phyloP scores from a whole-genome alignment of 2,797 vertebrate species.

The Neosilurus hyrtlii region DNA sequence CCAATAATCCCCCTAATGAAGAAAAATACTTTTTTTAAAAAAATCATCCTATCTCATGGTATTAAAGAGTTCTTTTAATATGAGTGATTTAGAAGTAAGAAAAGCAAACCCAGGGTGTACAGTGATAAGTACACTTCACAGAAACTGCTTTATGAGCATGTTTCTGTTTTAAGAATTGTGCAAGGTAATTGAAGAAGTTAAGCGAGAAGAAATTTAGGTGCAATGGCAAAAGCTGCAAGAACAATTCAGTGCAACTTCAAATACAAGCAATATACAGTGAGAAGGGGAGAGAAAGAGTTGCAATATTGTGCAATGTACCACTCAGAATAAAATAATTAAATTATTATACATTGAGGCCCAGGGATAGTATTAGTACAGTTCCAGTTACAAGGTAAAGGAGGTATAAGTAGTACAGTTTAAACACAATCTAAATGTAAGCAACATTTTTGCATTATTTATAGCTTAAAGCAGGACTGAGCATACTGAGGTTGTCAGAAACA shows the following conservation, averaged over 20 bases:
- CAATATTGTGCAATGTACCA: conserved; percentile 17
- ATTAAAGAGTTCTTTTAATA: too few relatives aligned
- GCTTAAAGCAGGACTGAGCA: neutral
- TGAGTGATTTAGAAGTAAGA: neutral
- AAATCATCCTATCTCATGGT: too few relatives aligned
- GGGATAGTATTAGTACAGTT: neutral
- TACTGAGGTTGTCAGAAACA: neutral
- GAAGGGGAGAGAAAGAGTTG: neutral
- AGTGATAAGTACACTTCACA: neutral
- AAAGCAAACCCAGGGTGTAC: neutral
- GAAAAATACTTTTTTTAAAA: too few relatives aligned
- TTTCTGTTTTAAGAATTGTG: conserved; percentile 6
- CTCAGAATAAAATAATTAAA: neutral
- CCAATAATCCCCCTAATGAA: too few relatives aligned
- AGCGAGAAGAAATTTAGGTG: neutral
- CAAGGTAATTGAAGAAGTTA: neutral
- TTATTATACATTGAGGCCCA: neutral
- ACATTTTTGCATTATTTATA: neutral
- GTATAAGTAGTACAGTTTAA: neutral
- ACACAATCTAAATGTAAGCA: neutral
- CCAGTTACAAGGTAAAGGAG: neutral
- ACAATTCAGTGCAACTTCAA: neutral
- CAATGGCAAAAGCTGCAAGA: neutral
- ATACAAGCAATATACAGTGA: neutral
- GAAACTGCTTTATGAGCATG: neutral